A percentile compares a stretch with the other conserved stretches of the same genome.
phyloP scores from a whole-genome alignment of 2,888 invertebrate genomes.

The Chydorus sphaericus region DNA sequence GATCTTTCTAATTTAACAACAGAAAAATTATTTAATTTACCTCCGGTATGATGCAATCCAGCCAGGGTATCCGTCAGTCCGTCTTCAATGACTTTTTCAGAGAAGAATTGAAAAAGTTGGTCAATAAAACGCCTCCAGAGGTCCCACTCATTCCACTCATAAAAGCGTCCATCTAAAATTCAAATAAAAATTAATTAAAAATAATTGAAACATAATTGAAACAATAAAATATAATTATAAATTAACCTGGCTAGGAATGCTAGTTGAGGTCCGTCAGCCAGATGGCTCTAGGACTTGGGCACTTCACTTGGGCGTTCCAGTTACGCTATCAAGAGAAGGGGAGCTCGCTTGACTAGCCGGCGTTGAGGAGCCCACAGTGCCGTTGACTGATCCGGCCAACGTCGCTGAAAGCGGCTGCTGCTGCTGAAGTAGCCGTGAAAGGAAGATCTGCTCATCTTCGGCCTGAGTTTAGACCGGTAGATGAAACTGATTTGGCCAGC shows the following conservation, averaged over 20 bases:
- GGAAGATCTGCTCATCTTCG: constrained; percentile 88
- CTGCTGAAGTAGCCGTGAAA: constrained; percentile 56
- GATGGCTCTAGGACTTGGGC: constrained; percentile 6
- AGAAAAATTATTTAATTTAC: no score
- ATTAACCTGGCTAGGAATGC: constrained; percentile 3
- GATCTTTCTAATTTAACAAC: no score
- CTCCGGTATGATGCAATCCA: constrained; percentile 1
- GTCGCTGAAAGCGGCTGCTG: neutral
- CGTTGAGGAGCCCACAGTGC: neutral
- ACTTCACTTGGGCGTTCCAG: constrained; percentile 3
- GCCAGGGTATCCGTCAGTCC: neutral
- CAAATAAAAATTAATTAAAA: constrained; percentile 8
- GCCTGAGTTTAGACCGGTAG: constrained; percentile 82
- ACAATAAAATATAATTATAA: no score
- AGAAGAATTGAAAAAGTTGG: constrained; percentile 95
- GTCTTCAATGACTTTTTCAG: constrained; percentile 58
- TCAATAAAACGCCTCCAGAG: constrained; percentile 85
- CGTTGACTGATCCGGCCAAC: constrained; percentile 2
- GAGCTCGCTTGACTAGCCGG: constrained; percentile 7
- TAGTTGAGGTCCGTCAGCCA: constrained; percentile 5
- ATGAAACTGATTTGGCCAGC: no score
- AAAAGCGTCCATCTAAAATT: constrained; percentile 49
- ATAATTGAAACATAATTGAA: no score
- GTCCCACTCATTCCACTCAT: constrained; percentile 48
- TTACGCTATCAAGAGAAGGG: no score